These are phyloP conservation scores for Hoplodrina ambigua DNA, from an alignment of 2,888 invertebrate species.

Conservation along the genomic window DNA sequence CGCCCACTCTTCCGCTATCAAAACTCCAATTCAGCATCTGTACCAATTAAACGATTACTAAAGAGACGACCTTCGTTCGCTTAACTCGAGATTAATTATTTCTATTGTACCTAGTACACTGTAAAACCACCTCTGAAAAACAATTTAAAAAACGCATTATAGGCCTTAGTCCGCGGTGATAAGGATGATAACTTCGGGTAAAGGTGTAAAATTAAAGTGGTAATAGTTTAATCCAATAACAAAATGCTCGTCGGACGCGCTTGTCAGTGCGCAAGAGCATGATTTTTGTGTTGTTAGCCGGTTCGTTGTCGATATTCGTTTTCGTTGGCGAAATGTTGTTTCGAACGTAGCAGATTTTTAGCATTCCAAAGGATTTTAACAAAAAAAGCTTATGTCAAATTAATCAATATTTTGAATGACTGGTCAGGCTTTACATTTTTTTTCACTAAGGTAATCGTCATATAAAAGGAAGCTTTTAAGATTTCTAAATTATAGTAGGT, in stretches of 20 bases:
- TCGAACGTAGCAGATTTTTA: not conserved
- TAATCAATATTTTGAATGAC: not conserved
- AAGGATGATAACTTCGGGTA: conserved; percentile 6
- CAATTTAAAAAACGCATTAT: conserved; percentile 28
- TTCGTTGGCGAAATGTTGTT: conserved; percentile 37
- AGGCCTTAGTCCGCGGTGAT: conserved; percentile 23
- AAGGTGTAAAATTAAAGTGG: conserved; percentile 34
- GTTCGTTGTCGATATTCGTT: conserved; percentile 36
- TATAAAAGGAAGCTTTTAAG: not conserved
- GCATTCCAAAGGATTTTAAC: too few species aligned
- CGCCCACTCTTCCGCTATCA: conserved; percentile 59
- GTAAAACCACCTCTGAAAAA: conserved; percentile 38
- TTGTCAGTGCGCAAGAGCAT: conserved; percentile 66
- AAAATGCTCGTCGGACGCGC: conserved; percentile 68
- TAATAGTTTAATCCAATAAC: conserved; percentile 73
- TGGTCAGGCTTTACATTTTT: not conserved
- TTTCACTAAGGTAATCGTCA: not conserved
- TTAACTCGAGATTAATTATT: conserved; percentile 81
- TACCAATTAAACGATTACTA: conserved; percentile 79
- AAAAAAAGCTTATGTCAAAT: not conserved
- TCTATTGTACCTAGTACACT: conserved; percentile 76
- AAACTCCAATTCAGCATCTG: conserved; percentile 67
- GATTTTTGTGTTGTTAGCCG: conserved; percentile 57
- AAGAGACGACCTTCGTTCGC: conserved; percentile 74
- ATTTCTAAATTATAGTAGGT: not conserved